phyloP scores from a whole-genome alignment of 2,888 invertebrate genomes.

The Mongoloraphidia duomilia region DNA sequence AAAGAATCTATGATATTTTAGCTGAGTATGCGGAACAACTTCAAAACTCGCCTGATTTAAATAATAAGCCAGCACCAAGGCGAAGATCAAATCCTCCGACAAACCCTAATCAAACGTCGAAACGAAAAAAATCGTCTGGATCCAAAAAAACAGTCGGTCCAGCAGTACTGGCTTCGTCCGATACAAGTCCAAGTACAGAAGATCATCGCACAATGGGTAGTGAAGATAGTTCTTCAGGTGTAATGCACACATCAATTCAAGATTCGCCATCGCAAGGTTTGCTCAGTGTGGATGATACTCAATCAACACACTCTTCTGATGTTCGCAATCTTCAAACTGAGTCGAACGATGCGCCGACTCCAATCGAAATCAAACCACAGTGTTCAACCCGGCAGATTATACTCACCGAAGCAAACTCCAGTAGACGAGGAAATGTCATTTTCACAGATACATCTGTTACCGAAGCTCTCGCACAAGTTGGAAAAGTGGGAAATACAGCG shows the following conservation, averaged over 20 bases:
- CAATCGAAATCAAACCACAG: slow-evolving; percentile 17
- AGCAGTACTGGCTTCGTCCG: slow-evolving; percentile 26
- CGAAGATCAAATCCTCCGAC: slow-evolving; percentile 59
- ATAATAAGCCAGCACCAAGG: slow-evolving; percentile 67
- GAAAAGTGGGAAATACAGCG: slow-evolving; percentile 47
- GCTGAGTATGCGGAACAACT: slow-evolving; percentile 70
- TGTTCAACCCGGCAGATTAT: slow-evolving; percentile 20
- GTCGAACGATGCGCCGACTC: slow-evolving; percentile 24
- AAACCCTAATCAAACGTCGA: slow-evolving; percentile 53
- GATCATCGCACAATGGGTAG: slow-evolving; percentile 60
- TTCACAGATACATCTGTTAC: slow-evolving; percentile 42
- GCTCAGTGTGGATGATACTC: slow-evolving; percentile 27
- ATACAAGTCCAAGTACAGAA: slow-evolving; percentile 46
- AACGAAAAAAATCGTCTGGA: slow-evolving; percentile 49
- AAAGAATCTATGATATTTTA: slow-evolving; percentile 62
- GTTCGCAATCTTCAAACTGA: slow-evolving; percentile 35
- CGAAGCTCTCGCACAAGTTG: slow-evolving; percentile 46
- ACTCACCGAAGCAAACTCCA: slow-evolving; percentile 21
- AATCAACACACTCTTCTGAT: not conserved
- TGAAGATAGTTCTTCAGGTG: slow-evolving; percentile 62
- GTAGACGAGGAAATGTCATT: slow-evolving; percentile 35
- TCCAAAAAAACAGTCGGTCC: slow-evolving; percentile 36
- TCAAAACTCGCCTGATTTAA: slow-evolving; percentile 62
- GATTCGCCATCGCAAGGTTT: slow-evolving; percentile 41
- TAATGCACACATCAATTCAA: slow-evolving; percentile 38